phyloP scores from a whole-genome alignment of 2,888 invertebrate genomes.

The Coecobrya sp. region DNA sequence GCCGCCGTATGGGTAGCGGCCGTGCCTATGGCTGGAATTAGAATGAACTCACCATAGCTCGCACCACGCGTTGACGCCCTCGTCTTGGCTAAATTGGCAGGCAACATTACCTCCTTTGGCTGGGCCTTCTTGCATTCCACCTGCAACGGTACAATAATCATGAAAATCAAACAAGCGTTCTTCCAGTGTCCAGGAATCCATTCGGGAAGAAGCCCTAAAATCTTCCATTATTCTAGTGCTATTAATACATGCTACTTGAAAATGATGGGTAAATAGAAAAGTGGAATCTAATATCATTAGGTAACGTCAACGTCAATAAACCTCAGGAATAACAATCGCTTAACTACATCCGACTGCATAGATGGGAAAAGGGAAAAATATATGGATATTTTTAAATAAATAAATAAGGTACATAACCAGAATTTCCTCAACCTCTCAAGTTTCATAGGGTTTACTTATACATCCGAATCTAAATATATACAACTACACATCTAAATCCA shows the following conservation, averaged over 20 bases:
- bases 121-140: conserved; percentile 99
- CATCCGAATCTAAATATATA: not conserved
- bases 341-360: no score
- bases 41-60: conserved; percentile 98
- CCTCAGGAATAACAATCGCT: no score
- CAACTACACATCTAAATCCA: no score
- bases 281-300: no score
- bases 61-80: conserved; percentile 98
- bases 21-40: conserved; percentile 88
- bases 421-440: conserved; percentile 5
- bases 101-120: conserved; percentile 99
- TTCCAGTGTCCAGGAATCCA: no score
- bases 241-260: no score
- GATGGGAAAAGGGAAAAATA: no score
- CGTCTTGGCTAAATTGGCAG: conserved; percentile 98
- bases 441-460: not conserved
- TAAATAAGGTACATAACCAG: not conserved
- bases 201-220: no score
- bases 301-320: no score
- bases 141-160: conserved; percentile 88
- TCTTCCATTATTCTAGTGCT: no score
- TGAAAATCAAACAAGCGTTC: no score
- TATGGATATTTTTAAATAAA: not conserved
- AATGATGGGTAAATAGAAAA: no score
- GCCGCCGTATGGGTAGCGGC: conserved; percentile 86